A percentile compares a stretch with the other conserved stretches of the same genome.
Conservation (phyloP, 2,888 invertebrate genomes). For the Rambutsinella grinnellia region DNA sequence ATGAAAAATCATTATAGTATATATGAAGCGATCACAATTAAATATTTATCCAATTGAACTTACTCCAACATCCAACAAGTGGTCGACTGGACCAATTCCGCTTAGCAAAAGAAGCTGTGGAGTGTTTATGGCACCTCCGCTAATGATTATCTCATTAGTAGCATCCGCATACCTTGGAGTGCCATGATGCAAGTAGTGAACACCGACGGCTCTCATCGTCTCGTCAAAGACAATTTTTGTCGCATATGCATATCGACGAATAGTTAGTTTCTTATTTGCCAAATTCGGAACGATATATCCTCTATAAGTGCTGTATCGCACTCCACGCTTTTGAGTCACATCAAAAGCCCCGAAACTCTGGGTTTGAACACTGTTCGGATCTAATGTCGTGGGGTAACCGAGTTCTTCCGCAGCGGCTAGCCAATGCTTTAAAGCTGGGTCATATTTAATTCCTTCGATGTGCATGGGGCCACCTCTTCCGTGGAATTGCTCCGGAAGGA, state of each 20-base stretch:
- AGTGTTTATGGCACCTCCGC: slow-evolving; percentile 35
- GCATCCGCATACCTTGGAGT: slow-evolving; percentile 14
- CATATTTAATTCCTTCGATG: slow-evolving; percentile 33
- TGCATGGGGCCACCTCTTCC: slow-evolving; percentile 48
- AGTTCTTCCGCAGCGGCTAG: slow-evolving; percentile 48
- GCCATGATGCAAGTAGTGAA: slow-evolving; percentile 33
- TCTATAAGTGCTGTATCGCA: slow-evolving; percentile 37
- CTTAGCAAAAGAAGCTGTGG: slow-evolving; percentile 33
- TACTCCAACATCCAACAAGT: slow-evolving; percentile 37
- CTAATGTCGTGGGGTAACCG: slow-evolving; percentile 25
- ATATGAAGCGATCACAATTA: background rate
- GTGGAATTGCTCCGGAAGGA: slow-evolving; percentile 21
- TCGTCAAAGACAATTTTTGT: slow-evolving; percentile 46
- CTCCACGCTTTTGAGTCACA: slow-evolving; percentile 34
- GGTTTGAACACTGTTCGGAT: slow-evolving; percentile 41
- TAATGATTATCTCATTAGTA: slow-evolving; percentile 34
- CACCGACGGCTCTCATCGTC: slow-evolving; percentile 20
- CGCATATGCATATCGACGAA: slow-evolving; percentile 37
- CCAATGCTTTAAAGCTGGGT: slow-evolving; percentile 41
- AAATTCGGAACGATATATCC: slow-evolving; percentile 47
- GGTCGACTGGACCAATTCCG: slow-evolving; percentile 33
- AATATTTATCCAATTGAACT: slow-evolving; percentile 1
- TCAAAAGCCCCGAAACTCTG: slow-evolving; percentile 52
- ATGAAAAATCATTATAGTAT: background rate
- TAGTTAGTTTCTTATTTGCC: slow-evolving; percentile 24